Percentiles rank a stretch among this genome's conserved stretches.
These are phyloP conservation scores for Leptogaster cylindrica DNA, from an alignment of 2,888 invertebrate species.

Conservation along the genomic window DNA sequence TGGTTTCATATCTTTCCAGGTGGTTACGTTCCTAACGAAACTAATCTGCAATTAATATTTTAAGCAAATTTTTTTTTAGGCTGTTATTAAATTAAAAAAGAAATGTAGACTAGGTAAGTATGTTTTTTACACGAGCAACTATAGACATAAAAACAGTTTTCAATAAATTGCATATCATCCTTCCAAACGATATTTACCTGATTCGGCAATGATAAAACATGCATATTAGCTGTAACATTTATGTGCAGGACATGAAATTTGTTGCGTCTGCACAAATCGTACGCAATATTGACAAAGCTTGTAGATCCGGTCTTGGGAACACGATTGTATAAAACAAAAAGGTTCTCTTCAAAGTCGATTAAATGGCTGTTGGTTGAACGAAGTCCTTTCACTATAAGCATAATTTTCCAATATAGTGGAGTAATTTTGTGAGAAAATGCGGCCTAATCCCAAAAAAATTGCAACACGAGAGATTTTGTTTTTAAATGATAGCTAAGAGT, in stretches of 20 bases:
- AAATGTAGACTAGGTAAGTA: no score
- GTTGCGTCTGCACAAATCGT: slow-evolving; percentile 79
- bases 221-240: slow-evolving; percentile 94
- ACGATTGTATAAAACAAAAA: slow-evolving; percentile 91
- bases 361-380: not conserved
- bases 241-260: slow-evolving; percentile 89
- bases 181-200: slow-evolving; percentile 68
- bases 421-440: no score
- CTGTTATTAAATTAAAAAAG: not conserved
- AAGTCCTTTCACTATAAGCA: slow-evolving; percentile 19
- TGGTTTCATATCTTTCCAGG: slow-evolving; percentile 89
- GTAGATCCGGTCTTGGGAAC: slow-evolving; percentile 98
- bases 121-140: not conserved
- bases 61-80: not conserved
- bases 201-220: slow-evolving; percentile 91
- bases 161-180: slow-evolving; percentile 55
- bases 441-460: no score
- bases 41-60: slow-evolving; percentile 61
- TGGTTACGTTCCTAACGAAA: slow-evolving; percentile 89
- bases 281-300: slow-evolving; percentile 88
- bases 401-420: no score
- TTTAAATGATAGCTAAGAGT: no score
- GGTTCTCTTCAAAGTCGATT: slow-evolving; percentile 66
- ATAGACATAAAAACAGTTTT: not conserved
- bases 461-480: no score